Percentiles rank a stretch among this genome's conserved stretches.
These are phyloP conservation scores for Daubentonia madagascariensis DNA, from an alignment of 2,113 vertebrate genomes.

Conservation along the genomic window DNA sequence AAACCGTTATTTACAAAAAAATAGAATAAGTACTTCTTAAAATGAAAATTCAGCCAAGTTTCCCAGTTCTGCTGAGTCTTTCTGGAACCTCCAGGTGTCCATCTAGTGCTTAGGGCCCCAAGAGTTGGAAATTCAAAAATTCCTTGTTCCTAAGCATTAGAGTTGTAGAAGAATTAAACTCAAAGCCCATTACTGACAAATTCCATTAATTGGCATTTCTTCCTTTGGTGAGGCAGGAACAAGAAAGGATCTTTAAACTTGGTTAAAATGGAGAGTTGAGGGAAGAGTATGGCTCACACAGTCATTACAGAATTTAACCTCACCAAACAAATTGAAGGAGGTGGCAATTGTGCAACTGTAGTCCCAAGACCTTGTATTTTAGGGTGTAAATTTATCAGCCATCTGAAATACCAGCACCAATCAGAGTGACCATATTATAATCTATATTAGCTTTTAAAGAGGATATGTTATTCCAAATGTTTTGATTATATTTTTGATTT, in stretches of 20 bases:
- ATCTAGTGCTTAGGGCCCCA: not conserved
- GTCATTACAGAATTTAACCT: not conserved
- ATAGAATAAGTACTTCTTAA: slow-evolving; percentile 24
- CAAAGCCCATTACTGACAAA: not conserved
- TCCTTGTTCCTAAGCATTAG: not conserved
- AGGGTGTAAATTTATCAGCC: not conserved
- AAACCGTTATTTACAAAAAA: slow-evolving; percentile 38
- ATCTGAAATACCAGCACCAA: not conserved
- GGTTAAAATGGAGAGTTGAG: not conserved
- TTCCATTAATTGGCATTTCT: not conserved
- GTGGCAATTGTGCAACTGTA: not conserved
- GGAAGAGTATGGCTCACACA: not conserved
- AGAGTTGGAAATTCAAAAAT: not conserved
- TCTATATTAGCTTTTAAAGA: not conserved
- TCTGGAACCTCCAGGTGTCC: not conserved
- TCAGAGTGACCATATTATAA: not conserved
- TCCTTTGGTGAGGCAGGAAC: not conserved
- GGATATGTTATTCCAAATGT: not conserved
- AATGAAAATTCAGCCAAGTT: slow-evolving; percentile 26
- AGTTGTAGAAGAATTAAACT: not conserved
- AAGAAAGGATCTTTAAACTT: not conserved
- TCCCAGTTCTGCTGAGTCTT: not conserved
- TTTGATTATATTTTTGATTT: slow-evolving; percentile 10
- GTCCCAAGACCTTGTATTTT: not conserved
- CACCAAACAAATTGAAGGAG: not conserved